These are phyloP conservation scores for Acanthisitta chloris DNA, from an alignment of 2,113 vertebrate genomes.

Conservation along the genomic window DNA sequence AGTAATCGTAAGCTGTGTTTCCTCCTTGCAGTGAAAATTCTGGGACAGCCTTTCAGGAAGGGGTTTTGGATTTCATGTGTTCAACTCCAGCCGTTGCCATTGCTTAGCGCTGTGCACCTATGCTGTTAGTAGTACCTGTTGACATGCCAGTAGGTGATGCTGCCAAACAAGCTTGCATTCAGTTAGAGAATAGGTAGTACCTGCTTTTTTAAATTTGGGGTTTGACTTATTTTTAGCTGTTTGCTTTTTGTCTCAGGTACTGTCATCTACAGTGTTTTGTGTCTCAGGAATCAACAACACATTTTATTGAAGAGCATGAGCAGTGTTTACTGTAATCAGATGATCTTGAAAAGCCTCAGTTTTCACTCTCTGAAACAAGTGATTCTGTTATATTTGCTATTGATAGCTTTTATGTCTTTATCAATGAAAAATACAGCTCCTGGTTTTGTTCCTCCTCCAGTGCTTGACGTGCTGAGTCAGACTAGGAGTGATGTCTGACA, in stretches of 20 bases:
- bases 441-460: not conserved
- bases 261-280: not conserved
- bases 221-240: not conserved
- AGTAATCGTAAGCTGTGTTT: not conserved
- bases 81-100: not conserved
- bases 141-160: not conserved
- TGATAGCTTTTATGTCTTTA: not conserved
- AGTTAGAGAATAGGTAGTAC: not conserved
- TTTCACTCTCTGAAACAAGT: not conserved
- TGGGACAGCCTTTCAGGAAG: not conserved
- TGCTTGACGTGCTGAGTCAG: not conserved
- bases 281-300: not conserved
- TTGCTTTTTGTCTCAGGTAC: not conserved
- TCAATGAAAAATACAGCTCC: not conserved
- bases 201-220: not conserved
- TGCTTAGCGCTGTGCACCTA: not conserved
- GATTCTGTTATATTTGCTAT: not conserved
- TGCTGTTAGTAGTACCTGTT: not conserved
- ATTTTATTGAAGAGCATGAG: not conserved
- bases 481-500: not conserved
- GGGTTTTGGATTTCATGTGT: accelerated
- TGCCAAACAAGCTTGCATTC: not conserved
- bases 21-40: not conserved
- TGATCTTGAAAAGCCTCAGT: not conserved
- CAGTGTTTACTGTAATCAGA: not conserved